Percentiles rank a stretch among this genome's conserved stretches.
Conservation (phyloP, 2,113 vertebrate species). For the Gasterosteus nipponicus region DNA sequence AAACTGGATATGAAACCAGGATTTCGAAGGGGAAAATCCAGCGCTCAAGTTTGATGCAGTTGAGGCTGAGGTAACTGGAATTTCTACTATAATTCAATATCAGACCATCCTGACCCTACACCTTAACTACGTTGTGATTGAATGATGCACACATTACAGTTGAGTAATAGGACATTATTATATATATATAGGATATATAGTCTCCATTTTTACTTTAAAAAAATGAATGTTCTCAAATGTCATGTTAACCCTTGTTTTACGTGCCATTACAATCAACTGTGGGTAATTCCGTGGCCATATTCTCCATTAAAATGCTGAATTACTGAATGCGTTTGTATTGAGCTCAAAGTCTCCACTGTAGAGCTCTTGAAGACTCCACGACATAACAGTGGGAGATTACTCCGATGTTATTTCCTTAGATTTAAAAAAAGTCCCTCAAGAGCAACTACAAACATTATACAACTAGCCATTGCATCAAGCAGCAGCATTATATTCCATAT, state of each 20-base stretch:
- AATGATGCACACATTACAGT: background rate
- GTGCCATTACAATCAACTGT: too few relatives aligned
- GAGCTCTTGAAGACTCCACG: too few relatives aligned
- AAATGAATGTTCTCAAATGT: too few relatives aligned
- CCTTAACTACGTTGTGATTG: background rate
- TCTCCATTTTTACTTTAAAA: background rate
- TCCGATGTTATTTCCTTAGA: background rate
- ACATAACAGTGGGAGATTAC: background rate
- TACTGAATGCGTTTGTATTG: too few relatives aligned
- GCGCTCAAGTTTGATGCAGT: background rate
- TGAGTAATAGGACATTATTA: background rate
- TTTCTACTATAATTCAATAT: too few relatives aligned
- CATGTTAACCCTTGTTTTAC: too few relatives aligned
- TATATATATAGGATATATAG: too few relatives aligned
- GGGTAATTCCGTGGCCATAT: too few relatives aligned
- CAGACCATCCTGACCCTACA: background rate
- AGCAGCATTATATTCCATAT: background rate
- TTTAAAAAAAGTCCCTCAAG: background rate
- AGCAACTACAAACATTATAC: background rate
- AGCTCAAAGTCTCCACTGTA: too few relatives aligned
- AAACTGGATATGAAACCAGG: constrained; percentile 4
- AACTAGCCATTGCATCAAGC: background rate
- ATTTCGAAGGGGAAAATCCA: constrained; percentile 6
- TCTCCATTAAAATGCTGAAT: too few relatives aligned
- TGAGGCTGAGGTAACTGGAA: background rate